phyloP scores from a whole-genome alignment of 2,113 vertebrate genomes.

The Conger conger region DNA sequence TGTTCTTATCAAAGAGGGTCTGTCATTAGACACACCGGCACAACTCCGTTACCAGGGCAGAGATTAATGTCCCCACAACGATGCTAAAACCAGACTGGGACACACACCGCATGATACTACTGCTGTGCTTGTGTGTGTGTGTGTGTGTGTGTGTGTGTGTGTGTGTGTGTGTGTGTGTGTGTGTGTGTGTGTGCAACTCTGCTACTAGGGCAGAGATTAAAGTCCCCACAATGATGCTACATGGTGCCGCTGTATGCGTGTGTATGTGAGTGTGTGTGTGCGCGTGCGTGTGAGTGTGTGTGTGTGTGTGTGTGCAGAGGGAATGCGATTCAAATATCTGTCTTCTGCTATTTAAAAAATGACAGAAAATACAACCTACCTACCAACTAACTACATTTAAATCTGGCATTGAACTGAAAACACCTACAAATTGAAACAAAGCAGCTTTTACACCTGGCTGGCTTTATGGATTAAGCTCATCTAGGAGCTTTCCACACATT shows the following conservation, averaged over 20 bases:
- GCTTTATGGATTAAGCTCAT: not conserved
- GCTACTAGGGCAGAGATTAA: not conserved
- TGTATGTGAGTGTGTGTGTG: no score
- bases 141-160: no score
- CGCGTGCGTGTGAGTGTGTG: no score
- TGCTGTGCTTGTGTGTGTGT: no score
- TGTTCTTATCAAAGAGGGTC: constrained; percentile 87
- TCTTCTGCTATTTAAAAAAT: no score
- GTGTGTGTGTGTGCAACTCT: no score
- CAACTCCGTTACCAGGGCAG: not conserved
- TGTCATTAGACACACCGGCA: constrained; percentile 49
- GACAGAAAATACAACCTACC: no score
- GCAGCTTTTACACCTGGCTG: not conserved
- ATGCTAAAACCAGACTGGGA: no score
- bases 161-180: no score
- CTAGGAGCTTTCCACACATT: not conserved
- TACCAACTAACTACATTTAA: not conserved
- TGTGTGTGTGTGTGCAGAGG: not conserved
- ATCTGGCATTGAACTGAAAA: not conserved
- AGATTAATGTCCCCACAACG: not conserved
- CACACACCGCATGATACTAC: no score
- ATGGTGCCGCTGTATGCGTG: no score
- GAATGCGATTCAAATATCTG: no score
- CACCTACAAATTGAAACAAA: not conserved
- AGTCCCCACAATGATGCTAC: not conserved